Evolutionary conservation across 1,140 invertebrate species (phyloP).

Genomic region (Drosophila arizonae): DNA sequence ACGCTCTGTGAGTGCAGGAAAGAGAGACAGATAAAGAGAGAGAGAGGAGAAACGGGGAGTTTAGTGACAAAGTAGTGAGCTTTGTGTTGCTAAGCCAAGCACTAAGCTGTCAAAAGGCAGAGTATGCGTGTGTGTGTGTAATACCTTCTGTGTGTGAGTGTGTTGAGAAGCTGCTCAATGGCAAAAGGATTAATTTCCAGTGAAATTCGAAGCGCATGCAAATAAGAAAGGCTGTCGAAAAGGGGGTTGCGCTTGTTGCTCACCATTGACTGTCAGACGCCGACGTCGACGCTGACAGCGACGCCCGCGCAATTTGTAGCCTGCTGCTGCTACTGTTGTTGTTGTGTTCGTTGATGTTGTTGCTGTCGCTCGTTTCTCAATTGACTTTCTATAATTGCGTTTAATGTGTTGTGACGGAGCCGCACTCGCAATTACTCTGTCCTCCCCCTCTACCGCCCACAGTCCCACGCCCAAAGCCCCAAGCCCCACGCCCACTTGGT

Average conservation of each 20-base stretch:
- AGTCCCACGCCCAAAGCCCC: background rate
- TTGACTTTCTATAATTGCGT: constrained; percentile 80
- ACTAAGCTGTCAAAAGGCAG: constrained; percentile 43
- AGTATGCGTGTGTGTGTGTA: background rate
- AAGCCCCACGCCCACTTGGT: background rate
- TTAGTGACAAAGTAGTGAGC: constrained; percentile 23
- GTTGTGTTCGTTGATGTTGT: constrained; percentile 25
- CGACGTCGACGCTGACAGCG: constrained; percentile 17
- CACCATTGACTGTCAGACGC: constrained; percentile 16
- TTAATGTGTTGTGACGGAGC: constrained; percentile 76
- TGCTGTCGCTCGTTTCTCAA: constrained; percentile 54
- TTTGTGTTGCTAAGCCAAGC: constrained; percentile 32
- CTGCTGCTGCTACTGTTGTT: constrained; percentile 21
- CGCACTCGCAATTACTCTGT: constrained; percentile 38
- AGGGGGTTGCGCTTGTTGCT: constrained; percentile 27
- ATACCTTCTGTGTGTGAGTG: background rate
- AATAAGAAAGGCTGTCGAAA: constrained; percentile 22
- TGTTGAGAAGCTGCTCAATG: constrained; percentile 12
- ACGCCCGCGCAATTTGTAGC: constrained; percentile 6
- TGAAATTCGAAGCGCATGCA: constrained; percentile 43
- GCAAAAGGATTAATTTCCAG: constrained; percentile 40
- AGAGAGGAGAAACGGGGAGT: background rate
- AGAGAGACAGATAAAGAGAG: constrained; percentile 8
- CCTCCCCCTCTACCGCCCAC: background rate
- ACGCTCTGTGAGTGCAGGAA: background rate